Conservation (phyloP, 2,888 invertebrate genomes). For the Chloromyia formosa region DNA sequence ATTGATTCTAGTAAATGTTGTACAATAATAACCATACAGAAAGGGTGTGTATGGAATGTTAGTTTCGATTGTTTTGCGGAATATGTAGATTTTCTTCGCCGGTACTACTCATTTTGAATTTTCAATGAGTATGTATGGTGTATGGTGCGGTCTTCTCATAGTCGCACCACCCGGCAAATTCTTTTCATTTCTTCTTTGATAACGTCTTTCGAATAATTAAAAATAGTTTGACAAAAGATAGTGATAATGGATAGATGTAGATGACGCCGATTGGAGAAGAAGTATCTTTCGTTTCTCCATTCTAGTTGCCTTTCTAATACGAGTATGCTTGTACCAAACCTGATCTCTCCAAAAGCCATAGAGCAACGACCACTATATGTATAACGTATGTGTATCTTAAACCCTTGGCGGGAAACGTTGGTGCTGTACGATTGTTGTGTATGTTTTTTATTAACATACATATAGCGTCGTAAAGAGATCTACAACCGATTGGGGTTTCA, state of each 20-base stretch:
- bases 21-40: slow-evolving; percentile 29
- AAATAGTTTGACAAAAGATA: too few relatives aligned
- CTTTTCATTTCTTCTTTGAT: too few relatives aligned
- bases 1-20: slow-evolving; percentile 26
- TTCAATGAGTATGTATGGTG: neutral
- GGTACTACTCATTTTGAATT: neutral
- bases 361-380: slow-evolving; percentile 2
- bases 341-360: slow-evolving; percentile 12
- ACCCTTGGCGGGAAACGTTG: slow-evolving; percentile 32
- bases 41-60: slow-evolving; percentile 32
- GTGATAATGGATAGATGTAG: too few relatives aligned
- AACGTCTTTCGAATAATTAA: too few relatives aligned
- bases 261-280: too few relatives aligned
- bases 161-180: too few relatives aligned
- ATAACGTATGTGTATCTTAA: neutral
- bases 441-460: slow-evolving; percentile 1
- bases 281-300: too few relatives aligned
- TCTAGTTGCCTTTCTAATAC: too few relatives aligned
- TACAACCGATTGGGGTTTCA: slow-evolving; percentile 1
- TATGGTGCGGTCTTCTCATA: too few relatives aligned
- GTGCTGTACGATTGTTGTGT: neutral
- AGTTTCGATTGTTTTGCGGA: slow-evolving; percentile 15
- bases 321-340: neutral
- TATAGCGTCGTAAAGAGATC: neutral
- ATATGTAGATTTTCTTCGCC: neutral